Percentiles rank a stretch among this genome's conserved stretches.
Conservation (phyloP, 2,113 vertebrate genomes). For the Hemibagrus wyckioides region DNA sequence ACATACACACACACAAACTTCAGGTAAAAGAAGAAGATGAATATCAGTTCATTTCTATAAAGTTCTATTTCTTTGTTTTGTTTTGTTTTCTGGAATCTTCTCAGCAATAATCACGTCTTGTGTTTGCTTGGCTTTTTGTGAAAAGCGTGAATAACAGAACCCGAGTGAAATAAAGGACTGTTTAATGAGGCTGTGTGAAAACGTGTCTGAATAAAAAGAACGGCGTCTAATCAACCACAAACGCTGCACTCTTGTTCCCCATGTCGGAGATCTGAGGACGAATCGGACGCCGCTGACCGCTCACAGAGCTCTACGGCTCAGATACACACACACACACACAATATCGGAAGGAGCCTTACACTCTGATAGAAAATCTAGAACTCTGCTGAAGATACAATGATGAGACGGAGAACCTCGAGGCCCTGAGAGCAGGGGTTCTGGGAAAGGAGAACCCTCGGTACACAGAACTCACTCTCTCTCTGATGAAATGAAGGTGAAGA, state of each 20-base stretch:
- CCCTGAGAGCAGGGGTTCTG: too few relatives aligned
- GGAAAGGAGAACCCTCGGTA: too few relatives aligned
- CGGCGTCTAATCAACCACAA: constrained; percentile 24
- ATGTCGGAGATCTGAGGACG: neutral
- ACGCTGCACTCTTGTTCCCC: neutral
- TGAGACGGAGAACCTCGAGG: too few relatives aligned
- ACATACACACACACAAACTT: neutral
- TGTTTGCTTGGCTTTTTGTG: constrained; percentile 54
- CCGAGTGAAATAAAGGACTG: constrained; percentile 2
- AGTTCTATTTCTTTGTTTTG: constrained; percentile 18
- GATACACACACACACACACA: too few relatives aligned
- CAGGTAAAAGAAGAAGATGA: constrained; percentile 4
- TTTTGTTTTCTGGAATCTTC: constrained; percentile 36
- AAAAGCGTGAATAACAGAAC: constrained; percentile 28
- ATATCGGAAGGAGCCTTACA: too few relatives aligned
- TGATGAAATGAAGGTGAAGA: too few relatives aligned
- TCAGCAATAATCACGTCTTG: constrained; percentile 56
- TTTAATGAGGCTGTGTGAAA: neutral
- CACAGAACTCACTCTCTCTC: too few relatives aligned
- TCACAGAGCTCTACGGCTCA: too few relatives aligned
- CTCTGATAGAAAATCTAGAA: neutral
- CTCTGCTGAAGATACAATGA: too few relatives aligned
- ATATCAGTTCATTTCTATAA: neutral
- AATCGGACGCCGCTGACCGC: too few relatives aligned
- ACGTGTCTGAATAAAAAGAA: constrained; percentile 8